Conservation (phyloP, 2,888 invertebrate genomes). For the Empis livida region DNA sequence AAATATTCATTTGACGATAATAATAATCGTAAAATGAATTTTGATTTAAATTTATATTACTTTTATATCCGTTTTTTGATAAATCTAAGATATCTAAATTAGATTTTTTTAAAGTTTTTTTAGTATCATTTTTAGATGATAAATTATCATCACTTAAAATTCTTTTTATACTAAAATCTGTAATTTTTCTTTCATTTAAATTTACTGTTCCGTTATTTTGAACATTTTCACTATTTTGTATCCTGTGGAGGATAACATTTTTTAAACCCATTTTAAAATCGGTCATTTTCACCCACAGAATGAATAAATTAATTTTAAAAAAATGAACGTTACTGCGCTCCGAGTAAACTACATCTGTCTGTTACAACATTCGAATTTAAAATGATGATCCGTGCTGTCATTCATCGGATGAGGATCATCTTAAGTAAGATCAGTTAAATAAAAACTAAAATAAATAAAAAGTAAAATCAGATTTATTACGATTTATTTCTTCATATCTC, state of each 20-base stretch:
- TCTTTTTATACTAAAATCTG: slow-evolving; percentile 33
- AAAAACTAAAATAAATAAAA: too few relatives aligned
- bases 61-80: slow-evolving; percentile 16
- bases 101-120: neutral
- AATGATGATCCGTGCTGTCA: too few relatives aligned
- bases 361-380: too few relatives aligned
- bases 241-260: slow-evolving; percentile 30
- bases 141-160: slow-evolving; percentile 17
- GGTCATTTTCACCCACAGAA: slow-evolving; percentile 18
- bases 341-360: too few relatives aligned
- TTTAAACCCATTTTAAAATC: slow-evolving; percentile 31
- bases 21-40: neutral
- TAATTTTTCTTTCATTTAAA: slow-evolving; percentile 17
- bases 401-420: too few relatives aligned
- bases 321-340: too few relatives aligned
- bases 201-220: neutral
- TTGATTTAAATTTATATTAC: neutral
- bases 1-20: neutral
- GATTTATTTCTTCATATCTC: too few relatives aligned
- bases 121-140: neutral
- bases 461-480: too few relatives aligned
- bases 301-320: too few relatives aligned
- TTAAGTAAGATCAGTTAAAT: too few relatives aligned
- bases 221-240: slow-evolving; percentile 11
- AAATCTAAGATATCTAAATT: slow-evolving; percentile 26